Conservation (phyloP, 2,888 invertebrate species). For the Boloria euphrosyne region DNA sequence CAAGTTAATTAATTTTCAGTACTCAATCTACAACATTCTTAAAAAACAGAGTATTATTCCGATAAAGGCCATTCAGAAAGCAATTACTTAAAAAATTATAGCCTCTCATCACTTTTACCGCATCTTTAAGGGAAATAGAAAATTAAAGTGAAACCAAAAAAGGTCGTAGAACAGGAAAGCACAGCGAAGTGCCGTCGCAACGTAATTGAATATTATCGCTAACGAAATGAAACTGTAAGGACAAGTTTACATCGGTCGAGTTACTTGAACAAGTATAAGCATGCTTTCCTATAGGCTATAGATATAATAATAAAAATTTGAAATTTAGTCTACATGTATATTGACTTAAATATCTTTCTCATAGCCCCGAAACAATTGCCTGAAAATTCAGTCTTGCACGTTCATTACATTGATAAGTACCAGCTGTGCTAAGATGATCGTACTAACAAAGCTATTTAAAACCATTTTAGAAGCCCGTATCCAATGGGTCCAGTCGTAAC, state of each 20-base stretch:
- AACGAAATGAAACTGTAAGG: conserved; percentile 70
- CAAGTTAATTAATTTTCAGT: too few relatives aligned
- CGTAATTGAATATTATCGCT: conserved; percentile 77
- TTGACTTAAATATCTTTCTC: too few relatives aligned
- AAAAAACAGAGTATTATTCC: neutral
- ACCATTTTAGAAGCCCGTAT: too few relatives aligned
- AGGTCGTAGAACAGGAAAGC: conserved; percentile 30
- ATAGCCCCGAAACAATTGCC: too few relatives aligned
- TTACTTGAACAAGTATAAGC: conserved; percentile 1
- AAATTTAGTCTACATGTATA: too few relatives aligned
- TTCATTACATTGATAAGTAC: too few relatives aligned
- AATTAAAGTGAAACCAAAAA: conserved; percentile 32
- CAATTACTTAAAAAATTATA: conserved; percentile 15
- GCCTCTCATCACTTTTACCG: conserved; percentile 7
- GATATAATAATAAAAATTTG: too few relatives aligned
- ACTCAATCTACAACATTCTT: neutral
- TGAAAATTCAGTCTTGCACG: too few relatives aligned
- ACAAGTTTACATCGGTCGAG: conserved; percentile 5
- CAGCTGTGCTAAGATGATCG: too few relatives aligned
- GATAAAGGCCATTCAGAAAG: neutral
- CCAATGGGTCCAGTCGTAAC: too few relatives aligned
- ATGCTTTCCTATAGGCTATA: neutral
- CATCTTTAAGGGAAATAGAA: conserved; percentile 22
- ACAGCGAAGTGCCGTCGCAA: conserved; percentile 46
- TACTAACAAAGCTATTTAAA: too few relatives aligned